Evolutionary conservation across 2,888 invertebrate species (phyloP).

Genomic region (Clistopyga incitator): DNA sequence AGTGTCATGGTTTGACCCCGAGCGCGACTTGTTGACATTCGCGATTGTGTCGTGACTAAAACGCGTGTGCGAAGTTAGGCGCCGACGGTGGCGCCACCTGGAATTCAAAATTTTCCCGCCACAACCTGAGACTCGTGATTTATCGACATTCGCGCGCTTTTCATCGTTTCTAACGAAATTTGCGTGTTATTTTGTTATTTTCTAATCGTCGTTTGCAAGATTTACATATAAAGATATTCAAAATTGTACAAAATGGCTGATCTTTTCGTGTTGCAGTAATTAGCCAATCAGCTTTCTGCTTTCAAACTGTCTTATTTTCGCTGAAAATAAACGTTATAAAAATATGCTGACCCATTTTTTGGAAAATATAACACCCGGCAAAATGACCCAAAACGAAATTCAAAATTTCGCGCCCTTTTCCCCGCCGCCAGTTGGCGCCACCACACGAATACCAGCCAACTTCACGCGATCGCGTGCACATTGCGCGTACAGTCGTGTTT

Average conservation of each 20-base stretch:
- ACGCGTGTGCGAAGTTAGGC: constrained; percentile 8
- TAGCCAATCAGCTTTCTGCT: too few species aligned
- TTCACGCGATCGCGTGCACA: constrained; percentile 11
- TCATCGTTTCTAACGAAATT: too few species aligned
- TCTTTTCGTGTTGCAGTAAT: too few species aligned
- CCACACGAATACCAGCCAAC: neutral
- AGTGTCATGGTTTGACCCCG: constrained; percentile 33
- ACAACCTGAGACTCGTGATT: neutral
- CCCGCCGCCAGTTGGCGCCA: neutral
- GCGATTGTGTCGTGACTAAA: neutral
- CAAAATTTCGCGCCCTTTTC: constrained; percentile 6
- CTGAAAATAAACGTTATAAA: too few species aligned
- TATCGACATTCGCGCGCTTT: too few species aligned
- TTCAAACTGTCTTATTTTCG: too few species aligned
- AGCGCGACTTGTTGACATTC: constrained; percentile 52
- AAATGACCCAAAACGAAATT: neutral
- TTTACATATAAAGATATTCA: too few species aligned
- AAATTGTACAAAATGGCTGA: too few species aligned
- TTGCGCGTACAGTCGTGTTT: constrained; percentile 75
- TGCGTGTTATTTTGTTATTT: too few species aligned
- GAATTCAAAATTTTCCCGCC: neutral
- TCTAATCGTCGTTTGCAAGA: too few species aligned
- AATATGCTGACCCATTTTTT: too few species aligned
- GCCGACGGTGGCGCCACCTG: neutral
- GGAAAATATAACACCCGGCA: too few species aligned